Evolutionary conservation across 2,797 vertebrate genomes (phyloP), one percentile per base, ranked within the genome.

Genomic region (Phylloscopus collybita): DNA sequence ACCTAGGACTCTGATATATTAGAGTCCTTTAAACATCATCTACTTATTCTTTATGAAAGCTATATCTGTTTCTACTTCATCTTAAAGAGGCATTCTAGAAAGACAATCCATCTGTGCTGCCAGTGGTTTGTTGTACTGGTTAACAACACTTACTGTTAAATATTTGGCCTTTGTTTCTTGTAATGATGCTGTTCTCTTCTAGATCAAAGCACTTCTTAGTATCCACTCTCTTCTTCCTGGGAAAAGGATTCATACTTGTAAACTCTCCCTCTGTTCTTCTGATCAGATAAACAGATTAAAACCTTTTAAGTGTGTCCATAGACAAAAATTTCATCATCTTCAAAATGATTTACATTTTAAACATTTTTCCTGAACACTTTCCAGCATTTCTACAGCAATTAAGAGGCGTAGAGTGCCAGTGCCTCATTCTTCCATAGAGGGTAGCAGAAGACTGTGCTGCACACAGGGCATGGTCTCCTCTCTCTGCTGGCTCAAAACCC

Each of bases 251-350:
- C 59, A n/a, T 78, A 26, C 20, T n/a, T 88, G 21, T 53, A 22
- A 75, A 56, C 26, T 56, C n/a, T 81, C 38, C 19, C 6, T 26
- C 45, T 92, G 59, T 56, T 93, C 16, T 81, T 71, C 38, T 73
- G 61, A 91, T 91, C 81, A 83, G 42, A 93, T 82, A 91, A 89
- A 57, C 17, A 81, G n/a, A 56, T 27, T 57, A 57, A 91, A 26
- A 73, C 6, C 4, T 82, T 84, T 76, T 42, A 92, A 88, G 34
- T 85, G 22, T 61, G 57, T 78, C 51, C 30, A 38, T 13, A 56
- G 56, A 89, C 57, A 87, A 74, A 76, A 62, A 47, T 27, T 47
- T 86, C 47, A 76, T 62, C 8, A 59, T 60, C 40, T 86, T 90
- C n/a, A 82, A 87, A 91, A 76, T 0, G 1, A 67, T 74, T 92